These are phyloP conservation scores for Hyperoplus immaculatus DNA, from an alignment of 2,797 vertebrate species.

Conservation along the genomic window DNA sequence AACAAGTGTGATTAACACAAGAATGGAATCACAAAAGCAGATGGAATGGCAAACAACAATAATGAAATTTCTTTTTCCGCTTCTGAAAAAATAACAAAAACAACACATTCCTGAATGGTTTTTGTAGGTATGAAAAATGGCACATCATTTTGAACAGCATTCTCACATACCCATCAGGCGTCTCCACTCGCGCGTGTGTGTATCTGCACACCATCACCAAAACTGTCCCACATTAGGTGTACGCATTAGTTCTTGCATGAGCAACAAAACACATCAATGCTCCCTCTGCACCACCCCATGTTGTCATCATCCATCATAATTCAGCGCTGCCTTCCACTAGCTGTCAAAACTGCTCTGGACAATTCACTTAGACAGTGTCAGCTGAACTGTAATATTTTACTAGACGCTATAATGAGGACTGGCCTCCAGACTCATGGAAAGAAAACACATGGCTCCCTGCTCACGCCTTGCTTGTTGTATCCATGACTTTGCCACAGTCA, in stretches of 20 bases:
- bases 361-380: constrained; percentile 84
- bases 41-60: constrained; percentile 48
- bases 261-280: constrained; percentile 78
- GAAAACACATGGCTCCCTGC: constrained; percentile 79
- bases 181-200: constrained; percentile 37
- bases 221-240: constrained; percentile 68
- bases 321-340: constrained; percentile 75
- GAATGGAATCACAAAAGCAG: constrained; percentile 31
- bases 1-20: constrained; percentile 44
- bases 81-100: not conserved
- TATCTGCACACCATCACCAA: constrained; percentile 43
- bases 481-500: constrained; percentile 78
- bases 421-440: constrained; percentile 74
- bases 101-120: constrained; percentile 56
- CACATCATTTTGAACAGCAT: constrained; percentile 66
- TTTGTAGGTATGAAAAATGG: constrained; percentile 72
- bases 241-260: constrained; percentile 74
- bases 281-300: constrained; percentile 68
- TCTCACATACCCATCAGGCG: constrained; percentile 76
- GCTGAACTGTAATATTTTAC: constrained; percentile 82
- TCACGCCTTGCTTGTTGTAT: constrained; percentile 68
- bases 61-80: constrained; percentile 35
- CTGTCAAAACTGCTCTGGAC: constrained; percentile 82
- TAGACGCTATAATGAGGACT: constrained; percentile 79
- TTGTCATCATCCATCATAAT: constrained; percentile 85